Conservation (phyloP, 2,113 vertebrate genomes). For the Phalacrocorax pelagicus region DNA sequence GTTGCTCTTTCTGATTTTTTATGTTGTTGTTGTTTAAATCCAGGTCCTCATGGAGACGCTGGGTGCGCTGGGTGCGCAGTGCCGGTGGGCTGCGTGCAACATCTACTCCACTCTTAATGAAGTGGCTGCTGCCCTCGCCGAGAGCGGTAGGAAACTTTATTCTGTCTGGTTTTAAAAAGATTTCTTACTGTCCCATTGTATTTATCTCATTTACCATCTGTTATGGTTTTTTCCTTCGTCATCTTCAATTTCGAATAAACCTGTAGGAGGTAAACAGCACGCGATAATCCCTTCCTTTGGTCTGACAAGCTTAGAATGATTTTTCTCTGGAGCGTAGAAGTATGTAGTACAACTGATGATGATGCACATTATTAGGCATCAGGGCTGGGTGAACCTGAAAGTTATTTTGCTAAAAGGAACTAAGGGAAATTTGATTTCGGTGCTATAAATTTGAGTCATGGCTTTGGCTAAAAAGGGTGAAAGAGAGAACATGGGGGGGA, state of each 20-base stretch:
- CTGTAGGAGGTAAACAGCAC: not conserved
- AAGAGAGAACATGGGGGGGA: too few relatives aligned
- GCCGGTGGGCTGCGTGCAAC: slow-evolving; percentile 97
- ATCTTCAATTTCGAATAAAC: not conserved
- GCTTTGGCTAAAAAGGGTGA: not conserved
- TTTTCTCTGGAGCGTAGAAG: not conserved
- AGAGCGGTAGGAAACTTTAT: slow-evolving; percentile 81
- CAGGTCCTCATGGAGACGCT: slow-evolving; percentile 98
- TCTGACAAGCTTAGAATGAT: not conserved
- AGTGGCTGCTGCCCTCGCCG: slow-evolving; percentile 94
- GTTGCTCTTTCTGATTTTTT: not conserved
- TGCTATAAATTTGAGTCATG: not conserved
- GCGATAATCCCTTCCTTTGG: not conserved
- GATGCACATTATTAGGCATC: fast-evolving
- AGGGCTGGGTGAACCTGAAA: not conserved
- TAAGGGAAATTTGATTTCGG: fast-evolving
- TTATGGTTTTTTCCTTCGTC: fast-evolving
- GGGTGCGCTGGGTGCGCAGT: slow-evolving; percentile 92
- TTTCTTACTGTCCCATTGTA: fast-evolving
- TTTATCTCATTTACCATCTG: not conserved
- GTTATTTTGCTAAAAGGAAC: not conserved
- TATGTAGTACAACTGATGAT: fast-evolving
- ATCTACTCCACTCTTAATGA: slow-evolving; percentile 99
- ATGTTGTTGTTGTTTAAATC: too few relatives aligned
- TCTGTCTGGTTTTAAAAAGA: not conserved